These are phyloP conservation scores for Drosophila atripex DNA, from an alignment of 2,888 invertebrate species.

Conservation along the genomic window DNA sequence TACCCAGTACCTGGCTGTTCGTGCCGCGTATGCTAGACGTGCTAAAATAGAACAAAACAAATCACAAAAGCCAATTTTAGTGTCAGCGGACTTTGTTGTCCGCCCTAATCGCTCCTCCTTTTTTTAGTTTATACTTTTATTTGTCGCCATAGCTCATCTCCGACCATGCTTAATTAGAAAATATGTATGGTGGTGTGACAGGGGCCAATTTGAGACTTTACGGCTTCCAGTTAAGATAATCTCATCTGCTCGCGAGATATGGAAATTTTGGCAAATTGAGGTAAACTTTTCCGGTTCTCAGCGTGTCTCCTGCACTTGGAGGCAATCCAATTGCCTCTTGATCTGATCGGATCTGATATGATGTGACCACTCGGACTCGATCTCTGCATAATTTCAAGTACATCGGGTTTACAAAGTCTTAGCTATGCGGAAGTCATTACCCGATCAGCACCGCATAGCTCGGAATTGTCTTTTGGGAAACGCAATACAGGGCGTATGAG, in stretches of 20 bases:
- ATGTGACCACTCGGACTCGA: conserved; percentile 10
- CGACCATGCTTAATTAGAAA: conserved; percentile 58
- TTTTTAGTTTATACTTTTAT: conserved; percentile 12
- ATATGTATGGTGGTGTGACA: conserved; percentile 48
- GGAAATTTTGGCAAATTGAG: conserved; percentile 52
- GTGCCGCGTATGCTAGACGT: conserved; percentile 63
- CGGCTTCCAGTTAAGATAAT: conserved; percentile 48
- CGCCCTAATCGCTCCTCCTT: conserved; percentile 53
- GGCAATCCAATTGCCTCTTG: conserved; percentile 53
- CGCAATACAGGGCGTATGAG: conserved; percentile 13
- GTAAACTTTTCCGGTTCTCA: conserved; percentile 55
- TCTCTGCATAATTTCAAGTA: conserved; percentile 65
- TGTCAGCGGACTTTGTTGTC: conserved; percentile 62
- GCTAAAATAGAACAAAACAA: conserved; percentile 56
- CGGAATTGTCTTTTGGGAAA: conserved; percentile 40
- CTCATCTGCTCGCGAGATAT: conserved; percentile 29
- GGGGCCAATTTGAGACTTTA: conserved; percentile 47
- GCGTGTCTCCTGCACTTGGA: conserved; percentile 32
- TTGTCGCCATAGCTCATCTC: conserved; percentile 8
- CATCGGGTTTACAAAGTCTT: conserved; percentile 43
- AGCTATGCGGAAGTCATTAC: conserved; percentile 46
- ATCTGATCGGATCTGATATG: conserved; percentile 45
- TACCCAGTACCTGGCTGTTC: conserved; percentile 38
- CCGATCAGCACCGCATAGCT: conserved; percentile 37
- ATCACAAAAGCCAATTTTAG: conserved; percentile 62